phyloP scores from a whole-genome alignment of 2,797 vertebrate species.

The Podarcis siculus region DNA sequence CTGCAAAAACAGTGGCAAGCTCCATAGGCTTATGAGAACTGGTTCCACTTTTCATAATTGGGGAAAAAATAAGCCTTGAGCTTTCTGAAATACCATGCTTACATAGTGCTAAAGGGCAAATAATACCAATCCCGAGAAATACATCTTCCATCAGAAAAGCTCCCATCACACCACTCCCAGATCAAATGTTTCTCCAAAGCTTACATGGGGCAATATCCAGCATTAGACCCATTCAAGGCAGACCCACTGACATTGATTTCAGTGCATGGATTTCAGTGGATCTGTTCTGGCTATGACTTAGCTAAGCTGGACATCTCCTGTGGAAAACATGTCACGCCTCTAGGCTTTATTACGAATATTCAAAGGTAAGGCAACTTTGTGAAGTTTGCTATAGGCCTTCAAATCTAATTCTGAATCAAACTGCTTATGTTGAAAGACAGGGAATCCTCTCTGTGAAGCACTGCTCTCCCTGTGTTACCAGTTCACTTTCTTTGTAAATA shows the following conservation, averaged over 20 bases:
- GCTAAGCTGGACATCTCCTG: too few species aligned
- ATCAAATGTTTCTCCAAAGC: background rate
- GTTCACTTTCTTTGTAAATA: slow-evolving; percentile 10
- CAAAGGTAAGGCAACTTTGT: background rate
- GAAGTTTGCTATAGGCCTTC: background rate
- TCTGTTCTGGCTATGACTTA: too few species aligned
- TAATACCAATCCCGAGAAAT: slow-evolving; percentile 52
- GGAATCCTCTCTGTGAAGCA: background rate
- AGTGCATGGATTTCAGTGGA: too few species aligned
- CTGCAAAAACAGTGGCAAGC: slow-evolving; percentile 74
- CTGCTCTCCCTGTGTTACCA: background rate
- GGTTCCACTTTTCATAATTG: slow-evolving; percentile 76
- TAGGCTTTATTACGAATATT: background rate
- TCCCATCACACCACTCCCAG: background rate
- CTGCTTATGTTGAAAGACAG: background rate
- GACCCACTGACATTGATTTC: too few species aligned
- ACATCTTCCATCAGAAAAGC: background rate
- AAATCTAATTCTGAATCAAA: background rate
- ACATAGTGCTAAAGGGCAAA: slow-evolving; percentile 63
- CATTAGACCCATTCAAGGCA: too few species aligned
- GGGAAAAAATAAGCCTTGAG: slow-evolving; percentile 70
- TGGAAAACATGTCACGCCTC: background rate
- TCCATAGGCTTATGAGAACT: slow-evolving; percentile 71
- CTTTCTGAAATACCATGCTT: slow-evolving; percentile 72
- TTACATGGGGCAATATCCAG: background rate